These are phyloP conservation scores for Drosophila triauraria DNA, from an alignment of 1,140 invertebrate genomes.

Conservation along the genomic window DNA sequence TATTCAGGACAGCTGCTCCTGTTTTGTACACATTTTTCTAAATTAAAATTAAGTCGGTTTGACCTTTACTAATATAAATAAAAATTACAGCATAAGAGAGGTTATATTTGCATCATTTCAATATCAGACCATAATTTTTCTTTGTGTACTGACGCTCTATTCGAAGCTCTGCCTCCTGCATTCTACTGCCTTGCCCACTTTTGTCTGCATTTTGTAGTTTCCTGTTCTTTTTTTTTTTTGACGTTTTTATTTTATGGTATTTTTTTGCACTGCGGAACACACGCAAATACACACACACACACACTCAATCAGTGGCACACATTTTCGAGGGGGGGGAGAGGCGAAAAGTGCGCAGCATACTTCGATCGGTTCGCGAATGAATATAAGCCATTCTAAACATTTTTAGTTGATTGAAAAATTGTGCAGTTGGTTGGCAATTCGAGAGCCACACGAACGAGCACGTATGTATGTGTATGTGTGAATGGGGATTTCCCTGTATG, in stretches of 20 bases:
- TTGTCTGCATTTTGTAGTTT: slow-evolving; percentile 26
- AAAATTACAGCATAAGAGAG: too few species aligned
- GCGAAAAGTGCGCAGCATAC: slow-evolving; percentile 14
- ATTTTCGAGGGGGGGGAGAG: slow-evolving; percentile 40
- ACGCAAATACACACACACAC: slow-evolving; percentile 21
- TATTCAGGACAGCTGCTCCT: too few species aligned
- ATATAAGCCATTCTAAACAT: slow-evolving; percentile 79
- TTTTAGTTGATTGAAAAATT: slow-evolving; percentile 84
- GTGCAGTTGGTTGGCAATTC: slow-evolving; percentile 77
- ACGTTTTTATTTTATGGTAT: slow-evolving; percentile 76
- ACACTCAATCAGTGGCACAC: slow-evolving; percentile 69
- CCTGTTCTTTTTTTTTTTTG: slow-evolving; percentile 5
- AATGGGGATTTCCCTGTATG: background rate
- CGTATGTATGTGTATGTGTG: slow-evolving; percentile 5
- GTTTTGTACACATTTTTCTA: too few species aligned
- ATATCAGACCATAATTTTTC: background rate
- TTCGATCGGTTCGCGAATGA: slow-evolving; percentile 67
- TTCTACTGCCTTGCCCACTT: background rate
- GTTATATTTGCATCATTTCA: too few species aligned
- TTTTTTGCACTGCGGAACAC: slow-evolving; percentile 52
- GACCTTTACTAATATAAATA: too few species aligned
- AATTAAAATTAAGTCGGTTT: background rate
- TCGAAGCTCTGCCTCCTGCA: background rate
- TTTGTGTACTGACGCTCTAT: background rate
- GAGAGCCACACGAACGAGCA: slow-evolving; percentile 12